Conservation (phyloP, 2,888 invertebrate genomes). For the Phrixothrix hirtus region DNA sequence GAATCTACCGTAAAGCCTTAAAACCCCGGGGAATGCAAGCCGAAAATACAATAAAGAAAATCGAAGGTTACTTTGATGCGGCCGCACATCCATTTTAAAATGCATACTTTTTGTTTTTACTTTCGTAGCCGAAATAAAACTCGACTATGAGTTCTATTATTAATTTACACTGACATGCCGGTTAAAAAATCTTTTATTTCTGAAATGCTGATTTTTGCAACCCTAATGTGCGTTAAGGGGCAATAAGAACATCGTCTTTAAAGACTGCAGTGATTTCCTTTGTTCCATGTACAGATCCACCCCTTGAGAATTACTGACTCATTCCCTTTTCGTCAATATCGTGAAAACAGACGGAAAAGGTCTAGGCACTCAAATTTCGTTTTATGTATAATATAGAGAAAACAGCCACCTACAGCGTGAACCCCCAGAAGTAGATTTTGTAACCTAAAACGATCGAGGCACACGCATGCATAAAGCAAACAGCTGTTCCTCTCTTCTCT, state of each 20-base stretch:
- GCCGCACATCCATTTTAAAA: no score
- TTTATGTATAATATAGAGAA: background rate
- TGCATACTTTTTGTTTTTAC: no score
- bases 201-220: no score
- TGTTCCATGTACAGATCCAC: constrained; percentile 1
- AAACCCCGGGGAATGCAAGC: constrained; percentile 20
- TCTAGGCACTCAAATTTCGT: background rate
- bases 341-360: background rate
- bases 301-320: constrained; percentile 1
- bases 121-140: no score
- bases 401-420: constrained; percentile 20
- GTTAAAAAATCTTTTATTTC: no score
- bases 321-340: background rate
- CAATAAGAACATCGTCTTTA: background rate
- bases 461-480: constrained; percentile 19
- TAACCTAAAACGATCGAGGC: constrained; percentile 21
- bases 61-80: constrained; percentile 23
- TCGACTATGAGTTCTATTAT: no score
- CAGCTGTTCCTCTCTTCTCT: constrained; percentile 23
- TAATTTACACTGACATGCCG: no score
- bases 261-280: background rate
- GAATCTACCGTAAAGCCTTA: constrained; percentile 13
- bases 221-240: no score
- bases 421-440: constrained; percentile 20
- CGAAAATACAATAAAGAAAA: constrained; percentile 31